Conservation (phyloP, 2,797 vertebrate genomes). For the Gephyroberyx darwinii region DNA sequence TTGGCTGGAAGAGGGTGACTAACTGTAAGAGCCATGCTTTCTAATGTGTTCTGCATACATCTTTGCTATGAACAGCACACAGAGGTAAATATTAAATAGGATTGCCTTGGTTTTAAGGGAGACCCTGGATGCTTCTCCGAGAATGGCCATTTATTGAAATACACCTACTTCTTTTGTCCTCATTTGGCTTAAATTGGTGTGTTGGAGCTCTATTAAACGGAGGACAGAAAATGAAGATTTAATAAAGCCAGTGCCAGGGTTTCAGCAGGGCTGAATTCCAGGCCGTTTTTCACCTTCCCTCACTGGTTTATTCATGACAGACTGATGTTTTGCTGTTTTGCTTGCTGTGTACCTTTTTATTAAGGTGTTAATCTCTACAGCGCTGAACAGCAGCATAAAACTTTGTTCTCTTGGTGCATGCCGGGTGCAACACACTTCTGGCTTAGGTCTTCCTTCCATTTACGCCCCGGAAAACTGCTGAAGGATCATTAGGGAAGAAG, state of each 20-base stretch:
- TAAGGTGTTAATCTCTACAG: slow-evolving; percentile 56
- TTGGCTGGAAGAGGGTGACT: slow-evolving; percentile 16
- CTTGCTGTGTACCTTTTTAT: slow-evolving; percentile 50
- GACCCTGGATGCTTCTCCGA: slow-evolving; percentile 35
- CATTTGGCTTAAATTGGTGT: slow-evolving; percentile 57
- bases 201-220: slow-evolving; percentile 50
- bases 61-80: slow-evolving; percentile 23
- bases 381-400: slow-evolving; percentile 42
- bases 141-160: slow-evolving; percentile 47
- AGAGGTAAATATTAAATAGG: slow-evolving; percentile 42
- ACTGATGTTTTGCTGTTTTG: slow-evolving; percentile 45
- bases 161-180: slow-evolving; percentile 36
- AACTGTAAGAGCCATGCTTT: slow-evolving; percentile 25
- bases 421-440: neutral
- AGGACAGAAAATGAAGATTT: slow-evolving; percentile 63
- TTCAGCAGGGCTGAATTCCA: slow-evolving; percentile 46
- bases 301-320: slow-evolving; percentile 64
- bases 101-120: slow-evolving; percentile 30
- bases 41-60: slow-evolving; percentile 31
- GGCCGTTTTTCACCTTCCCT: slow-evolving; percentile 26
- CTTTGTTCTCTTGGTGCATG: slow-evolving; percentile 15
- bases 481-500: slow-evolving; percentile 14
- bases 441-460: slow-evolving; percentile 25
- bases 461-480: slow-evolving; percentile 5
- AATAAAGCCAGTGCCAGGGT: slow-evolving; percentile 48